These are phyloP conservation scores for Bembecia ichneumoniformis DNA, from an alignment of 2,888 invertebrate genomes.

Conservation along the genomic window DNA sequence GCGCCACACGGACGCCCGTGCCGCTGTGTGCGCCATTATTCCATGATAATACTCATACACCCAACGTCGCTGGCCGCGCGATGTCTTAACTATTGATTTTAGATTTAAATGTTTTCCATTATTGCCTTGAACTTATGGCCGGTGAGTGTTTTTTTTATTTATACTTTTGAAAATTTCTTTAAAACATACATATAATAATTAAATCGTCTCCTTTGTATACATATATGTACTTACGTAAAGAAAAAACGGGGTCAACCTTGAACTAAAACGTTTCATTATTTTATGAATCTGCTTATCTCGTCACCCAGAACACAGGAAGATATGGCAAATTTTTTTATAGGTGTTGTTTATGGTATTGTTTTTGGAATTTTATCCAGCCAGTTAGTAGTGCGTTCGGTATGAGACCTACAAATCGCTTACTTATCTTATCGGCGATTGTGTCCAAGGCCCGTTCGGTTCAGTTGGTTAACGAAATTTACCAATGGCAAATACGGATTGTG, in stretches of 20 bases:
- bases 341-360: not conserved
- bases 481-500: not conserved
- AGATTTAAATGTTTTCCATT: constrained; percentile 33
- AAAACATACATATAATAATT: too few species aligned
- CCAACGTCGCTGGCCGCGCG: constrained; percentile 40
- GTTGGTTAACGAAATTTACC: not conserved
- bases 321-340: not conserved
- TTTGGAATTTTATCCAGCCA: not conserved
- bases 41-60: constrained; percentile 49
- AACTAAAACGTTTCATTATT: not conserved
- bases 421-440: not conserved
- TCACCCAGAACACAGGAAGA: not conserved
- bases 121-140: constrained; percentile 63
- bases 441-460: not conserved
- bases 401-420: not conserved
- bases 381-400: not conserved
- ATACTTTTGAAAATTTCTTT: not conserved
- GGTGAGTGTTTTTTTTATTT: constrained; percentile 42
- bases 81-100: constrained; percentile 63
- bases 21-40: constrained; percentile 23
- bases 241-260: not conserved
- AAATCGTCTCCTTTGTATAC: not conserved
- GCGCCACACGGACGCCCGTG: not conserved
- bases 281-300: not conserved
- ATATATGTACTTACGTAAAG: not conserved